Conservation (phyloP, 2,888 invertebrate genomes). For the Caenorhabditis doughertyi region DNA sequence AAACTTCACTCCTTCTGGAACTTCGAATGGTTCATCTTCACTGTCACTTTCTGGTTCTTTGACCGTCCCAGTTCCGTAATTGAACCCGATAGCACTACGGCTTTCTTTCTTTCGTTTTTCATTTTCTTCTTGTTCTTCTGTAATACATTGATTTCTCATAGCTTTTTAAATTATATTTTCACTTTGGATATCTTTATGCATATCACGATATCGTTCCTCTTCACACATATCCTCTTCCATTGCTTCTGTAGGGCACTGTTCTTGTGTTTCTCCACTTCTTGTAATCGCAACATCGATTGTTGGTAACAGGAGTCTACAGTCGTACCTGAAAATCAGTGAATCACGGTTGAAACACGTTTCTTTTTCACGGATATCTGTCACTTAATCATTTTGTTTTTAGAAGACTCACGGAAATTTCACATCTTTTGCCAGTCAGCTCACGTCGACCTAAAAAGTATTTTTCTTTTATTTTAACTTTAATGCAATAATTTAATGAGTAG, state of each 20-base stretch:
- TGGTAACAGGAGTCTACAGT: constrained; percentile 78
- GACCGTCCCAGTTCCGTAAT: constrained; percentile 46
- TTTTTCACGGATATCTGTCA: neutral
- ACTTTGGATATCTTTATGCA: constrained; percentile 90
- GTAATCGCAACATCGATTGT: constrained; percentile 84
- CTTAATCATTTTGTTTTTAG: neutral
- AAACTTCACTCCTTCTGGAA: constrained; percentile 88
- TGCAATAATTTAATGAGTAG: too few relatives aligned
- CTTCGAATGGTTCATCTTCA: constrained; percentile 87
- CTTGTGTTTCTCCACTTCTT: constrained; percentile 86
- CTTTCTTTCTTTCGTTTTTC: constrained; percentile 4
- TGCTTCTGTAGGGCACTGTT: constrained; percentile 82
- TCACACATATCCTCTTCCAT: constrained; percentile 94
- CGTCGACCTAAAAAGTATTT: constrained; percentile 45
- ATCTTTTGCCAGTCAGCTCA: neutral
- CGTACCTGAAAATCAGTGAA: constrained; percentile 76
- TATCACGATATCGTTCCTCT: constrained; percentile 93
- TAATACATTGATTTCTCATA: neutral
- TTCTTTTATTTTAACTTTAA: neutral
- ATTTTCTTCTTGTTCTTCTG: constrained; percentile 61
- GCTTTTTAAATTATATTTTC: neutral
- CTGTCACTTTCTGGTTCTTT: constrained; percentile 65
- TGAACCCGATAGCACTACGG: constrained; percentile 43
- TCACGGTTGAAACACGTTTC: neutral
- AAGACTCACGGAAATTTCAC: constrained; percentile 46